Evolutionary conservation across 2,797 vertebrate genomes (phyloP), one percentile per base, ranked within the genome.

Genomic region (Pogoniulus pusillus): DNA sequence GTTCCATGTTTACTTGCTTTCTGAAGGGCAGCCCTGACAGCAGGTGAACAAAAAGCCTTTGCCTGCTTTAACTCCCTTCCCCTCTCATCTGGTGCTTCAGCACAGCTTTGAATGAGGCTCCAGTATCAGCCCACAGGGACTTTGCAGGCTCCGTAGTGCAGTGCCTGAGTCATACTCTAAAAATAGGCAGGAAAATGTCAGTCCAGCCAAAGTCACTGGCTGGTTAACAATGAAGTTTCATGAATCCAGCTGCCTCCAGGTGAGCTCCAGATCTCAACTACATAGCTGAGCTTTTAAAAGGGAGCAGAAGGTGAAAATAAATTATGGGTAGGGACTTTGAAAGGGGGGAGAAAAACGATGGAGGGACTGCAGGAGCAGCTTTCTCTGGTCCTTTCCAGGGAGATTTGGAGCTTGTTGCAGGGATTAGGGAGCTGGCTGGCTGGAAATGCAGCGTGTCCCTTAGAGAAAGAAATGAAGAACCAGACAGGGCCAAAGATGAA

Each of bases 171-270:
- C 95, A 96, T 74, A 17, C 53, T 85, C 96, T 94, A 93, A 97
- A 97, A 96, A 96, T 93, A 96, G 87, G 87, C 16, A 5, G 89
- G 81, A 59, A 96, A 94, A 93, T 91, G 94, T 94, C 93, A 96
- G 84, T 93, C 87, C 70, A 92, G 79, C 60, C 80, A 80, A 91
- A 95, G 90, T 71, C 94, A 89, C 23, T 5, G 47, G 41, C 78
- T 73, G 74, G 90, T 89, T 84, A 91, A 80, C 69, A 57, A 85
- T 91, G 65, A 92, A 70, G 30, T 14, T 57, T 72, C 81, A 24
- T 43, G 54, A 55, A 59, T 85, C 80, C 43, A 37, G 59, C 66
- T 60, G 87, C 16, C 32, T 91, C 68, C 47, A 87, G 41, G 54
- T 66, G 68, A 1, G 2, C 39, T 85, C 54, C 32, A 78, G 59